Evolutionary conservation across 2,113 vertebrate species (phyloP).

Genomic region (Odocoileus virginianus): DNA sequence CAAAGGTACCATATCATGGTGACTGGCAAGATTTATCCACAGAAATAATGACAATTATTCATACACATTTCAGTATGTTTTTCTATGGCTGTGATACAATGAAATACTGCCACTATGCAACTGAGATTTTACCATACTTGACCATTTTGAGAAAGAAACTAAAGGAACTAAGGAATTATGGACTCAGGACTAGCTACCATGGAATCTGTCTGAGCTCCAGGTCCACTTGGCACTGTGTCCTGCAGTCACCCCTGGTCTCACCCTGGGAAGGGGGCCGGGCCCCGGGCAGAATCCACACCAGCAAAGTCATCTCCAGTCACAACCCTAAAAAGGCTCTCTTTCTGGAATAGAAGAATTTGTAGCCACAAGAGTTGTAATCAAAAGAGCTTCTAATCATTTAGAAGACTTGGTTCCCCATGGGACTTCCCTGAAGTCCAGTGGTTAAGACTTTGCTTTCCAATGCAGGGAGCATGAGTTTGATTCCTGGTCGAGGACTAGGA

Average conservation of each 20-base stretch:
- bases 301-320: background rate
- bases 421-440: background rate
- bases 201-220: background rate
- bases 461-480: background rate
- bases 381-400: background rate
- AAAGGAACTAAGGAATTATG: background rate
- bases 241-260: rapidly evolving
- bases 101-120: background rate
- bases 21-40: background rate
- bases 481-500: background rate
- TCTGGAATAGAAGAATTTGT: background rate
- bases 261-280: background rate
- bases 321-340: background rate
- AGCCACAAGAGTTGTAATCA: background rate
- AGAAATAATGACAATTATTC: background rate
- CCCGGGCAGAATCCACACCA: background rate
- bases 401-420: background rate
- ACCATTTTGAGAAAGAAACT: background rate
- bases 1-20: background rate
- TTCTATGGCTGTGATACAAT: background rate
- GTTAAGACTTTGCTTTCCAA: background rate
- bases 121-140: background rate
- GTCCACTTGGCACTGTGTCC: rapidly evolving
- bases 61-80: background rate
- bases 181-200: background rate